Percentiles rank a stretch among this genome's conserved stretches.
phyloP scores from a whole-genome alignment of 2,888 invertebrate species.

The Trachelus troglodyta region DNA sequence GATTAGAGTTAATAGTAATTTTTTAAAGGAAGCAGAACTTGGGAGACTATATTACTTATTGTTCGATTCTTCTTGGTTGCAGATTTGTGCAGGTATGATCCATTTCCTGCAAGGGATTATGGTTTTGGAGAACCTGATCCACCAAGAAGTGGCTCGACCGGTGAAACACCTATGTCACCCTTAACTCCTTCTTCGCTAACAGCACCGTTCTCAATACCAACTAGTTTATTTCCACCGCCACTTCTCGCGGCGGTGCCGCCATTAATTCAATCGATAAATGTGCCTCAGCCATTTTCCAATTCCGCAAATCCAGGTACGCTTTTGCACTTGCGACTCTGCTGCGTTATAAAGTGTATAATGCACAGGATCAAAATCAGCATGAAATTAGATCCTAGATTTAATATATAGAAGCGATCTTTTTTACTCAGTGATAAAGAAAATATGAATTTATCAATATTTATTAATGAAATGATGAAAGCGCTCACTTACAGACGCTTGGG shows the following conservation, averaged over 20 bases:
- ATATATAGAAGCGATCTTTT: too few relatives aligned
- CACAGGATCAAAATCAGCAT: too few relatives aligned
- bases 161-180: slow-evolving; percentile 34
- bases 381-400: too few relatives aligned
- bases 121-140: slow-evolving; percentile 34
- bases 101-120: slow-evolving; percentile 34
- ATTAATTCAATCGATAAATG: slow-evolving; percentile 43
- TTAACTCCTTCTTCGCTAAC: slow-evolving; percentile 32
- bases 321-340: too few relatives aligned
- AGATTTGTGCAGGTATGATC: slow-evolving; percentile 43
- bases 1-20: background rate
- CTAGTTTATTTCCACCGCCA: slow-evolving; percentile 41
- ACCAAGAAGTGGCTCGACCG: slow-evolving; percentile 26
- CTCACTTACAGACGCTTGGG: too few relatives aligned
- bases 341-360: too few relatives aligned
- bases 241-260: slow-evolving; percentile 40
- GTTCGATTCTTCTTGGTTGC: slow-evolving; percentile 1
- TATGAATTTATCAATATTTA: too few relatives aligned
- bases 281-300: slow-evolving; percentile 40
- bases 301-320: slow-evolving; percentile 29
- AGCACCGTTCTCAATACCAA: slow-evolving; percentile 38
- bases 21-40: background rate
- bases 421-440: too few relatives aligned
- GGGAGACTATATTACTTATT: background rate
- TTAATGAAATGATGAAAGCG: too few relatives aligned